Base-by-base conservation (phyloP, 2,113 vertebrate species). In the Oophaga pumilio region DNA sequence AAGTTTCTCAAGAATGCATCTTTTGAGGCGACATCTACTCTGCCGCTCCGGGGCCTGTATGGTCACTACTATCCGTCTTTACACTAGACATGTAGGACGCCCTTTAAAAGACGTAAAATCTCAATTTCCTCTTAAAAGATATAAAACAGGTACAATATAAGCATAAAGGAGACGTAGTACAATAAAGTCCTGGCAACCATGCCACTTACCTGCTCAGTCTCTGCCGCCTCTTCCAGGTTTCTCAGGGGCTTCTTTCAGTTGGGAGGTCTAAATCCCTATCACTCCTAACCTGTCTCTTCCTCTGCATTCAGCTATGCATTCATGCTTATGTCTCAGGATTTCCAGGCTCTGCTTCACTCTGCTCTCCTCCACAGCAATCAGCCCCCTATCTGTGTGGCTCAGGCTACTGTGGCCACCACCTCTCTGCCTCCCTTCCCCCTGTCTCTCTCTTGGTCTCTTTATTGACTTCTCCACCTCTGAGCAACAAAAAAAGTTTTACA, bases 401-500 rank as follows among this genome's bases (percentile, higher is more conserved):
- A 43, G 57, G 43, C 68, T 69, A 24, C 33, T 49, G 15, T 82
- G 20, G 9, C 49, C 22, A 2, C 0, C 8, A 28, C 73, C 22
- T 15, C 49, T 81, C 8, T 8, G 20, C n/a, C 50, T 59, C 74
- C 52, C 26, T 26, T 12, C 66, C 76, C 78, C 28, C 52, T 56
- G 18, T 24, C 10, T 20, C 28, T 85, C 56, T 22, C 66, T 8
- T 50, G 10, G 17, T 49, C 69, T 24, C 49, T 52, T 52, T 28
- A 28, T 62, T 56, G 24, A 26, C 52, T 22, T 87, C 85, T 60
- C 43, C 43, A 78, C 60, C 84, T 85, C 56, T 85, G 71, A 86
- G 59, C 53, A 57, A 73, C 52, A 76, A 52, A 82, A 82, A 87
- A 82, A 87, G 56, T 87, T 68, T 74, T 74, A 82, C 43, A 80